A percentile compares a stretch with the other conserved stretches of the same genome.
Evolutionary conservation across 30 jellyfish, hydroid and myxozoan genomes (phyloP).

Genomic region (Hydractinia symbiolongicarpus): DNA sequence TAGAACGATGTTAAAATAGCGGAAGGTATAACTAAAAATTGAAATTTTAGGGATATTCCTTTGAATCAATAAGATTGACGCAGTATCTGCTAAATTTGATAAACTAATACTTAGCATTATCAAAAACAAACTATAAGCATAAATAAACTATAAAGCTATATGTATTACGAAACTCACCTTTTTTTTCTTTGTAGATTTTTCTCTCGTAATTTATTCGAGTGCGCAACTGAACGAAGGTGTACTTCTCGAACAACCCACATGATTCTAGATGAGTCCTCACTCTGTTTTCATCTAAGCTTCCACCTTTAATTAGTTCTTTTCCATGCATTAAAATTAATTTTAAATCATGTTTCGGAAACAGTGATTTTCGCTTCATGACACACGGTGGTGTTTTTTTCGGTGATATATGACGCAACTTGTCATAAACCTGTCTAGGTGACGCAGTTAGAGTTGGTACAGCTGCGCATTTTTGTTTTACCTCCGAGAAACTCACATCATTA

Average conservation of each 20-base stretch:
- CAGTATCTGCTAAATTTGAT: too few relatives aligned
- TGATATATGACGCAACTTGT: constrained; percentile 19
- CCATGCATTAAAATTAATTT: neutral
- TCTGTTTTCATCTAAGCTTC: neutral
- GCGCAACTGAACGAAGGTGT: constrained; percentile 8
- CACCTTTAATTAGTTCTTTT: constrained; percentile 17
- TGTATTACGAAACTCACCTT: too few relatives aligned
- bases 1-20: too few relatives aligned
- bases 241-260: neutral
- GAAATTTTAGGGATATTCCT: too few relatives aligned
- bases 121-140: too few relatives aligned
- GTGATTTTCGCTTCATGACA: neutral
- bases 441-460: neutral
- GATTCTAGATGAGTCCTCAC: neutral
- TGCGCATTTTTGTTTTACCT: neutral
- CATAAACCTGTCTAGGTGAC: constrained; percentile 9
- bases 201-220: constrained; percentile 16
- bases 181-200: too few relatives aligned
- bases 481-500: neutral
- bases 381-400: neutral
- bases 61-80: too few relatives aligned
- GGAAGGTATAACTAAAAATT: too few relatives aligned
- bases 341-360: neutral
- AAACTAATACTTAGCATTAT: too few relatives aligned
- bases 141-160: too few relatives aligned